These are phyloP conservation scores for Mus minutoides DNA, from an alignment of 2,797 vertebrate species.

Conservation along the genomic window DNA sequence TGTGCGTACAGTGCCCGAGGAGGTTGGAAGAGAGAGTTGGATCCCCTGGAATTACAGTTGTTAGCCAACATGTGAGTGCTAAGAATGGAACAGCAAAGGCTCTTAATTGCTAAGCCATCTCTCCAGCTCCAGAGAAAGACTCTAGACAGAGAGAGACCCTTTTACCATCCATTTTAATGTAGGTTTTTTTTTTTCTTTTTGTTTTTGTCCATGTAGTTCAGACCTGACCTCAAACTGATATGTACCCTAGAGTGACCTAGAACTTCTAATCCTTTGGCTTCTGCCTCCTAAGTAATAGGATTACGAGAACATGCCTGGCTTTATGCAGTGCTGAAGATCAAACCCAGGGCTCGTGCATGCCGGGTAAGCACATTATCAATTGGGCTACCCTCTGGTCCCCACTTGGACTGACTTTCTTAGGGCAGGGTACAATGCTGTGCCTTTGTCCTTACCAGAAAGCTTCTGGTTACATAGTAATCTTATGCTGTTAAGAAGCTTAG, in stretches of 20 bases:
- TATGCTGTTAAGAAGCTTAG: background rate
- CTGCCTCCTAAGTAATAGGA: background rate
- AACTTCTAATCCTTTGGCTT: background rate
- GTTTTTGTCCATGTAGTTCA: background rate
- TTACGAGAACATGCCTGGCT: background rate
- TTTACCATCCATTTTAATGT: background rate
- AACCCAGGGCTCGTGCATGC: background rate
- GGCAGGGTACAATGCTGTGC: background rate
- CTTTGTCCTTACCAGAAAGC: background rate
- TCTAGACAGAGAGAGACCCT: background rate
- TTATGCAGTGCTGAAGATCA: background rate
- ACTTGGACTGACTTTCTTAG: background rate
- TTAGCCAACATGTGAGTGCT: background rate
- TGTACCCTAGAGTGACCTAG: background rate
- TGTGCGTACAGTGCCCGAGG: background rate
- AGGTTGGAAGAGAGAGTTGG: background rate
- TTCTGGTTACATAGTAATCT: background rate
- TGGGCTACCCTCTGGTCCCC: background rate
- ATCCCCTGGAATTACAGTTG: background rate
- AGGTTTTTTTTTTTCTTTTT: background rate
- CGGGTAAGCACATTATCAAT: background rate
- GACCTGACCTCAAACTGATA: background rate
- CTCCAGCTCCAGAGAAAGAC: background rate
- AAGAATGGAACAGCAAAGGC: background rate
- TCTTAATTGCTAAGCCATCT: background rate